Evolutionary conservation across 2,888 invertebrate genomes (phyloP), one percentile per base, ranked within the genome.

Genomic region (Drosophila sordidapex): DNA sequence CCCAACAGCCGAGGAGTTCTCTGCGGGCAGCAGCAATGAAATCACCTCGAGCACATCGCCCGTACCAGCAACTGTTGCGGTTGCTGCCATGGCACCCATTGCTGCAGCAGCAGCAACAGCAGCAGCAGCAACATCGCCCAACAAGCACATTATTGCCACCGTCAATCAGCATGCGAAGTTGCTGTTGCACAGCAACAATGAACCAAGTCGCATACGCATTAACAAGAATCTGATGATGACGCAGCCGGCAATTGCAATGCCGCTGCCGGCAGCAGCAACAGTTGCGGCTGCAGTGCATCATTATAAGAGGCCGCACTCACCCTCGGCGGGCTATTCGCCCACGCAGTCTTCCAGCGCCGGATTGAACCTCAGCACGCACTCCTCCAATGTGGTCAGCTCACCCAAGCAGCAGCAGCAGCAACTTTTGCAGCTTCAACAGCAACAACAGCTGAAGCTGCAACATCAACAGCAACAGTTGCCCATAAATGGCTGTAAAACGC

Each of bases 21-120:
- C 95, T 7, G 84, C 84, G 25, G 94, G 94, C 76, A 95, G 95
- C 71, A 95, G 95, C 70, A 95, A 95, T 89, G 95, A 95, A 81
- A 95, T 95, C 63, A 95, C 95, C 38, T 95, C 95, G 18, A 95
- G 95, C n/a, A 95, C 95, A 52, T 95, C 95, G 54, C 95, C 95
- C 40, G 94, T 95, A 63, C 91, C 92, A 54, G 56, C 79, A 74
- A 65, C 60, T 70, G 40, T 62, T 58, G 40, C 63, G 58, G 66
- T 54, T 6, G 27, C 90, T 35, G 61, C 69, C 31, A 10, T 70
- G 29, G 10, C 69, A 66, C 68, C 69, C 11, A 35, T 59, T 59
- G 61, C 56, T 0, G 27, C 91, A 46, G 61, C 70, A 7, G 52
- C 70, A 7, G 48, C 70, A 81, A 70, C 74, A 77, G 35, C 48